phyloP scores from a whole-genome alignment of 2,888 invertebrate species.

The Limnephilus auricula region DNA sequence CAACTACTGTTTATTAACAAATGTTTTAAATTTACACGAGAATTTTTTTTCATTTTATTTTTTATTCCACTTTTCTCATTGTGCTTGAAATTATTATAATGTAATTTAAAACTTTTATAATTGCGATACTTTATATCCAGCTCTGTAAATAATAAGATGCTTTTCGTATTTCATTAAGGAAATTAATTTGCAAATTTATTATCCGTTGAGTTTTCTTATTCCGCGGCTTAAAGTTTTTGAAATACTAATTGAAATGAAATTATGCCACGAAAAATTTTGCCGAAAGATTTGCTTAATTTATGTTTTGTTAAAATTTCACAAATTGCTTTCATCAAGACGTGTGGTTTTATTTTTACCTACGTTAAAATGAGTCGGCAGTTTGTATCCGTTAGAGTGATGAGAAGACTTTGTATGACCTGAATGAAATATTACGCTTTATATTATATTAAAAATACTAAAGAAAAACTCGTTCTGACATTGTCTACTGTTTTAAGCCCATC shows the following conservation, averaged over 20 bases:
- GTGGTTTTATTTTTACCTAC: background rate
- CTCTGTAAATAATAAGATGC: conserved; percentile 2
- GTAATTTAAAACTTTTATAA: background rate
- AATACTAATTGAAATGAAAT: background rate
- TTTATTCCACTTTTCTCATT: background rate
- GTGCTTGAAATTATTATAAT: background rate
- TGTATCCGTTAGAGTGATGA: conserved; percentile 3
- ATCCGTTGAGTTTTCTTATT: background rate
- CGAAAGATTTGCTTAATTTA: background rate
- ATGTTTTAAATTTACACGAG: background rate
- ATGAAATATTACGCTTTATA: conserved; percentile 60
- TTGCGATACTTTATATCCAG: background rate
- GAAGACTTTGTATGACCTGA: conserved; percentile 22
- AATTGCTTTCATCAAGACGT: background rate
- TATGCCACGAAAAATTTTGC: background rate
- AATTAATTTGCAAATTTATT: conserved; percentile 2
- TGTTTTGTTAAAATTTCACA: background rate
- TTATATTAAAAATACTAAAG: conserved; percentile 56
- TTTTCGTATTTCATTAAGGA: background rate
- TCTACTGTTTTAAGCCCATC: conserved; percentile 63
- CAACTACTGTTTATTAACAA: background rate
- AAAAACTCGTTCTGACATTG: conserved; percentile 51
- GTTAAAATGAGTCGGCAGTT: background rate
- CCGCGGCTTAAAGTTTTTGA: background rate
- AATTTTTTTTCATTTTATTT: background rate